These are phyloP conservation scores for Lamellibrachia columna DNA, from an alignment of 2,888 invertebrate genomes.

Conservation along the genomic window DNA sequence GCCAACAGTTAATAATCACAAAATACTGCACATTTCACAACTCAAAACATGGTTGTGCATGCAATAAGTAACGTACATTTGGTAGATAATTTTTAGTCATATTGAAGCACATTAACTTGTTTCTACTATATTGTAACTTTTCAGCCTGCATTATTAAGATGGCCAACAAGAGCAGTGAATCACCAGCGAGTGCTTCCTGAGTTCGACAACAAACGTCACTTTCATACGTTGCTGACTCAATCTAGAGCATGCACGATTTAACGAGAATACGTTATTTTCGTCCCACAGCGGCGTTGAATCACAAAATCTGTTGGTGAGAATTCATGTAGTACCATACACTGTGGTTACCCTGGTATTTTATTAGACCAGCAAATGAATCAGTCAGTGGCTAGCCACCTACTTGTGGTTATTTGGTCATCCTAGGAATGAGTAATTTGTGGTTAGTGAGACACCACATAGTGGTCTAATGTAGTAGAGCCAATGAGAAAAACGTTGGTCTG, in stretches of 20 bases:
- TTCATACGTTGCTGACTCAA: background rate
- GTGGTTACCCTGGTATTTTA: background rate
- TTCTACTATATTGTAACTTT: background rate
- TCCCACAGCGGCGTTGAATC: background rate
- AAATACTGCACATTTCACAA: too few relatives aligned
- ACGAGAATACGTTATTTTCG: background rate
- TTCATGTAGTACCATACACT: background rate
- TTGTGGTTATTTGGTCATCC: background rate
- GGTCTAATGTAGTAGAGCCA: background rate
- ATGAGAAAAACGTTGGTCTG: background rate
- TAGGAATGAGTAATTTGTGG: background rate
- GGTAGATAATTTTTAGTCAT: too few relatives aligned
- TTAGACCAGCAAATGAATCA: background rate
- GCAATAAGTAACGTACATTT: too few relatives aligned
- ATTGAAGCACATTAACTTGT: too few relatives aligned
- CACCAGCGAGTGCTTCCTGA: background rate
- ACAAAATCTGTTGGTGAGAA: background rate
- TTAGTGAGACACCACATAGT: background rate
- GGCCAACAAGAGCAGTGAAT: background rate
- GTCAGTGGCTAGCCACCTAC: background rate
- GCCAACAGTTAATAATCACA: too few relatives aligned
- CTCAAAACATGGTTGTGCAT: too few relatives aligned
- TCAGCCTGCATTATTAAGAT: background rate
- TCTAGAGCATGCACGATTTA: background rate
- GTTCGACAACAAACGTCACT: background rate